These are phyloP conservation scores for Perognathus longimembris DNA, from an alignment of 2,113 vertebrate species.

Conservation along the genomic window DNA sequence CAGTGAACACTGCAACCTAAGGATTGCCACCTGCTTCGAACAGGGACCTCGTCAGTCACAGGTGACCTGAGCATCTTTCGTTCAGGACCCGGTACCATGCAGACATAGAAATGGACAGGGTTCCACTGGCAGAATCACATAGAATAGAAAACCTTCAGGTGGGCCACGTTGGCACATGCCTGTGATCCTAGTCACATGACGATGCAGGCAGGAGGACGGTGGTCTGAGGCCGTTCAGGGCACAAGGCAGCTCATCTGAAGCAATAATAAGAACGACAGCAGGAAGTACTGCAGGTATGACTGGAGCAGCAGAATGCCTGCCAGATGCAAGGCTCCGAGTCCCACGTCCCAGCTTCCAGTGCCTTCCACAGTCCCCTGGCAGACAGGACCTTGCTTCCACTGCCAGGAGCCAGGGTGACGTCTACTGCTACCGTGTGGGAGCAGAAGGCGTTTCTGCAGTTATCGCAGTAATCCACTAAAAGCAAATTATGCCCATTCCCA, in stretches of 20 bases:
- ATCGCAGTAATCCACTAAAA: not conserved
- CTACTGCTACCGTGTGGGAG: not conserved
- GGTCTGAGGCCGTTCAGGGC: no score
- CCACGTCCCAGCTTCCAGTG: no score
- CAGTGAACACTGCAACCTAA: not conserved
- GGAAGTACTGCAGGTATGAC: no score
- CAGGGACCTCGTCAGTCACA: not conserved
- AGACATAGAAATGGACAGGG: not conserved
- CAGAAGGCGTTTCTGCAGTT: not conserved
- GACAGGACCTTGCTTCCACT: not conserved
- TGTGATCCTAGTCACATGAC: no score
- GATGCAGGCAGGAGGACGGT: no score
- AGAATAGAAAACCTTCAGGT: not conserved
- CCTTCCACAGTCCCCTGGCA: not conserved
- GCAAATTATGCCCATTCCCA: conserved; percentile 2
- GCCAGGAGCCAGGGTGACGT: not conserved
- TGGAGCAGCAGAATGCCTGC: no score
- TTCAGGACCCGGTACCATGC: not conserved
- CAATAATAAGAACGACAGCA: no score
- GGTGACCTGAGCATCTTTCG: not conserved
- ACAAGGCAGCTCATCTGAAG: no score
- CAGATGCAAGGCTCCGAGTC: no score
- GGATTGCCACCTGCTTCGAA: not conserved
- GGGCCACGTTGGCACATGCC: no score
- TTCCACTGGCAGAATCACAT: not conserved